Evolutionary conservation across 2,797 vertebrate species (phyloP).

Genomic region (Sitta carolinensis): DNA sequence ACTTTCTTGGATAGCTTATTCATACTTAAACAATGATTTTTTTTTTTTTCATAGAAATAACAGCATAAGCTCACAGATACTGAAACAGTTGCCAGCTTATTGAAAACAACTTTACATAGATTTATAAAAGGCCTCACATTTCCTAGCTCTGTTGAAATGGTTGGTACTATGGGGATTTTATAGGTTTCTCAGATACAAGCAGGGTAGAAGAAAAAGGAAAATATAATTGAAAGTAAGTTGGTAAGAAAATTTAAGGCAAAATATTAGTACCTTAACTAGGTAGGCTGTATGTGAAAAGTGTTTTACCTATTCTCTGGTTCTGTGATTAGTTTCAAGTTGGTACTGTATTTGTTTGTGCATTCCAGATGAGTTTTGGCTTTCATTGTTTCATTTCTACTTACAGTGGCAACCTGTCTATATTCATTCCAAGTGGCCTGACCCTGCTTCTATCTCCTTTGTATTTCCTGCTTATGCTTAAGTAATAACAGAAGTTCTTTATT

Average conservation of each 20-base stretch:
- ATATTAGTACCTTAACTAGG: not conserved
- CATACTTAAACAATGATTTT: not conserved
- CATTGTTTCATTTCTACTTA: not conserved
- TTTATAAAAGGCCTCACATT: not conserved
- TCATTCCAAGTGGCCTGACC: not conserved
- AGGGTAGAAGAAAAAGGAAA: not conserved
- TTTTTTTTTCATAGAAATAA: not conserved
- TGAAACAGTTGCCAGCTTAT: not conserved
- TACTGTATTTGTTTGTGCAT: not conserved
- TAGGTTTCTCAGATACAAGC: not conserved
- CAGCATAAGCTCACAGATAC: not conserved
- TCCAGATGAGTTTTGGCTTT: not conserved
- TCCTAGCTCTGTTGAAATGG: not conserved
- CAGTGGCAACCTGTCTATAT: not conserved
- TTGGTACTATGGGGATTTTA: not conserved
- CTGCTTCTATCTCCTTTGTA: not conserved
- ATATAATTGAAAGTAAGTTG: not conserved
- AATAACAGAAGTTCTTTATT: not conserved
- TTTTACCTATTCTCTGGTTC: not conserved
- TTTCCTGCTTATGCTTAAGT: not conserved
- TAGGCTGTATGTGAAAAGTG: not conserved
- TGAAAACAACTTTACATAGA: not conserved
- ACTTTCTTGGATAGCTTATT: not conserved
- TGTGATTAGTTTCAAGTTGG: not conserved
- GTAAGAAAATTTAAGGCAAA: not conserved